Conservation (phyloP, 2,113 vertebrate species). For the Antechinus flavipes region DNA sequence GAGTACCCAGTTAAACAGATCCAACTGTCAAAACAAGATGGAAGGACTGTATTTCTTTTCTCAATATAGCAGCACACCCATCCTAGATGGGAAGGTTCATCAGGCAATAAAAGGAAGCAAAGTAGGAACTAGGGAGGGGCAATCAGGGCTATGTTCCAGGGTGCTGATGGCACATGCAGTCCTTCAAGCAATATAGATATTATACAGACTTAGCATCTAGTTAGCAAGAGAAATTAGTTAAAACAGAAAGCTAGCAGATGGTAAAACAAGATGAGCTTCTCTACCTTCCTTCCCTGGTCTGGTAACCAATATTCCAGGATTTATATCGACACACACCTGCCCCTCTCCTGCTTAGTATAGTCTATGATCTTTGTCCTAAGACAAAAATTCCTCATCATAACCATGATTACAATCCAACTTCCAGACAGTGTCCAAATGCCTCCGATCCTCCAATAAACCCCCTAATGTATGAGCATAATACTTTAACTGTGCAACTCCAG, state of each 20-base stretch:
- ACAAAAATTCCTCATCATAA: not conserved
- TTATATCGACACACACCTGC: not conserved
- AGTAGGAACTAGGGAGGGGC: not conserved
- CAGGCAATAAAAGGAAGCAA: not conserved
- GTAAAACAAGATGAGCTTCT: not conserved
- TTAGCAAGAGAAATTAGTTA: not conserved
- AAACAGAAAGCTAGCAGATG: not conserved
- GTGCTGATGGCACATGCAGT: not conserved
- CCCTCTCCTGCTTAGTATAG: not conserved
- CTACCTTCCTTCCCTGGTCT: not conserved
- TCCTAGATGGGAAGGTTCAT: fast-evolving
- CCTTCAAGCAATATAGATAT: not conserved
- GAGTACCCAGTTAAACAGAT: not conserved
- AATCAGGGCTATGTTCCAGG: not conserved
- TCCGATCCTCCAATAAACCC: not conserved
- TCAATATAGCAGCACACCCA: fast-evolving
- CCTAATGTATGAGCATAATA: not conserved
- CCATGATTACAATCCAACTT: not conserved
- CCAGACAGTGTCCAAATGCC: not conserved
- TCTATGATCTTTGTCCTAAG: not conserved
- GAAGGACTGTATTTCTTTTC: fast-evolving
- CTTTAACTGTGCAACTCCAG: not conserved
- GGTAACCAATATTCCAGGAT: not conserved
- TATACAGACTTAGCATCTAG: not conserved
- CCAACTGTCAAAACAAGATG: not conserved